These are phyloP conservation scores for Zaprionus nigranus DNA, from an alignment of 1,140 invertebrate genomes.

Conservation along the genomic window DNA sequence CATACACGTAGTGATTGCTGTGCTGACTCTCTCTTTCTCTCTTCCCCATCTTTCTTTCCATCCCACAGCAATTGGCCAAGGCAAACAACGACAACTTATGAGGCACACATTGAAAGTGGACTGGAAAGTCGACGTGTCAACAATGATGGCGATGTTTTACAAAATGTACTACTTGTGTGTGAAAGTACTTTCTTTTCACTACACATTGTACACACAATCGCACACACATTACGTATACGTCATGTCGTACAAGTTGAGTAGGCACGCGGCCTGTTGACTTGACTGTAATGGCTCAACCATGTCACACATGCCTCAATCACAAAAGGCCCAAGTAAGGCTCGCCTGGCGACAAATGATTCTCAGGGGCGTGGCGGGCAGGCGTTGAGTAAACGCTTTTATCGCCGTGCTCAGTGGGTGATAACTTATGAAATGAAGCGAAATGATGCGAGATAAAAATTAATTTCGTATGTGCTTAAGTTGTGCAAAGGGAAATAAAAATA, in stretches of 20 bases:
- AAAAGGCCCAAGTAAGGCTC: slow-evolving; percentile 29
- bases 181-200: slow-evolving; percentile 36
- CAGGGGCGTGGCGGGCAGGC: slow-evolving; percentile 3
- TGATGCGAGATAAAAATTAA: slow-evolving; percentile 69
- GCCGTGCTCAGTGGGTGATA: slow-evolving; percentile 56
- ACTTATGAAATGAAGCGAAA: slow-evolving; percentile 72
- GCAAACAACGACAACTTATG: slow-evolving; percentile 50
- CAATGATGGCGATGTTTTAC: slow-evolving; percentile 81
- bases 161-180: slow-evolving; percentile 64
- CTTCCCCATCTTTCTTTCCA: not conserved
- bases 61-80: not conserved
- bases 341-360: slow-evolving; percentile 20
- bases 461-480: slow-evolving; percentile 45
- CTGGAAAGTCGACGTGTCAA: slow-evolving; percentile 72
- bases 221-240: slow-evolving; percentile 53
- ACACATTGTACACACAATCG: slow-evolving; percentile 19
- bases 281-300: slow-evolving; percentile 57
- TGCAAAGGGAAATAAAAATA: slow-evolving; percentile 19
- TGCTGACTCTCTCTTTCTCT: not conserved
- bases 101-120: slow-evolving; percentile 55
- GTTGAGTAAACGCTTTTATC: slow-evolving; percentile 43
- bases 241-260: slow-evolving; percentile 55
- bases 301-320: slow-evolving; percentile 44
- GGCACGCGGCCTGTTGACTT: slow-evolving; percentile 54
- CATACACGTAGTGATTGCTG: slow-evolving; percentile 11